Conservation (phyloP, 2,113 vertebrate species). For the Chascanopsetta lugubris region DNA sequence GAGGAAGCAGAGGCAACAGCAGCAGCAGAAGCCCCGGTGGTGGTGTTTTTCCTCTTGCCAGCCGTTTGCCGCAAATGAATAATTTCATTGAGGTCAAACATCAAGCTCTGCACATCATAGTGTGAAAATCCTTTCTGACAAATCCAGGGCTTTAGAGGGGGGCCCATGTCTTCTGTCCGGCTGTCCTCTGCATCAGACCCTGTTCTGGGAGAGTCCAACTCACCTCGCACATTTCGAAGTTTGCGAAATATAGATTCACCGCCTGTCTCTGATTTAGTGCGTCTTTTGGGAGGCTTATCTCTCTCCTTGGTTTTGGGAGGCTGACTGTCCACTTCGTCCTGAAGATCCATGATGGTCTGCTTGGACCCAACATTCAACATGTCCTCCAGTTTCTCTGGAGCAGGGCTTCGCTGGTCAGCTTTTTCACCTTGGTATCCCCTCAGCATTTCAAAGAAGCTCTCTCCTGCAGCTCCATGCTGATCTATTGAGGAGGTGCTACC, state of each 20-base stretch:
- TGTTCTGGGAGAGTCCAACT: slow-evolving; percentile 84
- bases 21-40: slow-evolving; percentile 93
- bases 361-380: slow-evolving; percentile 83
- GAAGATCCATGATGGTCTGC: slow-evolving; percentile 79
- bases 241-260: slow-evolving; percentile 97
- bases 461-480: slow-evolving; percentile 90
- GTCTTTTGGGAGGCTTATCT: slow-evolving; percentile 93
- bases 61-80: slow-evolving; percentile 88
- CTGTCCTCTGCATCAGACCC: slow-evolving; percentile 90
- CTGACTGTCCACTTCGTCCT: slow-evolving; percentile 82
- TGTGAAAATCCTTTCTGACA: slow-evolving; percentile 94
- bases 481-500: slow-evolving; percentile 99
- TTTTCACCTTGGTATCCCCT: slow-evolving; percentile 91
- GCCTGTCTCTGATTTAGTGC: slow-evolving; percentile 94
- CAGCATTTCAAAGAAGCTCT: slow-evolving; percentile 92
- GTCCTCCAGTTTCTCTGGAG: slow-evolving; percentile 86
- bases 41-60: slow-evolving; percentile 91
- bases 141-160: slow-evolving; percentile 84
- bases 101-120: slow-evolving; percentile 93
- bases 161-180: slow-evolving; percentile 84
- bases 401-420: slow-evolving; percentile 86
- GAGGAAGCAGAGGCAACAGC: slow-evolving; percentile 89
- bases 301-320: slow-evolving; percentile 87
- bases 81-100: slow-evolving; percentile 93
- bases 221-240: slow-evolving; percentile 89